Evolutionary conservation across 2,797 vertebrate genomes (phyloP), one percentile per base, ranked within the genome.

Genomic region (Melanotaenia boesemani): DNA sequence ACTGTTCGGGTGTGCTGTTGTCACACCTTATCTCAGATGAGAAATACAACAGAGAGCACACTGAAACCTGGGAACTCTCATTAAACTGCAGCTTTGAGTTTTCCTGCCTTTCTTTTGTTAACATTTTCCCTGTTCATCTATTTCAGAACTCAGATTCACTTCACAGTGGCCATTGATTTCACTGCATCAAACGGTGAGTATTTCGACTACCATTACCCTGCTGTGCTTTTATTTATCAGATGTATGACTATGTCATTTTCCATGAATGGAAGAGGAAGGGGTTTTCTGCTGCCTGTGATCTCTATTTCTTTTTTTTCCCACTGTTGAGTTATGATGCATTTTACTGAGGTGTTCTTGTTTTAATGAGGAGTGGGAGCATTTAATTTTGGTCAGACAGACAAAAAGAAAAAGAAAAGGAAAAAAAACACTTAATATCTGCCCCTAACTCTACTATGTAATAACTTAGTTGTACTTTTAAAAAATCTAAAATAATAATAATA

Each of bases 161-260:
- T 99, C 95, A 99, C 97, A 0, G 97, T 99, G 92, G 97, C 97
- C 91, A 99, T 99, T n/a, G 97, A 99, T 93, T 99, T 99, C 92
- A 99, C 97, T 0, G 97, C 97, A 26, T 99, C 97, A 89, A 99
- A 99, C 69, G 97, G 97, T 98, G 93, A 96, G 96, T 83, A 74
- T 78, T 87, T 74, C 48, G 22, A 58, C 73, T 64, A 22, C 63
- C 32, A 57, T 70, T 46, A 13, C 41, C 41, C 26, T 28, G 48
- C 70, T 68, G 22, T 60, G 78, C 68, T 63, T 79, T 56, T 46
- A 72, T 79, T 72, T 67, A 52, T 64, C 67, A 75, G 41, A 83
- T 78, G 70, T 79, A 39, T 64, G 71, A 76, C 74, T 58, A 4
- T 65, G 63, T 26, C 13, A 44, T 80, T 83, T 76, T 65, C 69